These are phyloP conservation scores for Diachrysia chrysitis DNA, from an alignment of 2,888 invertebrate genomes.

Conservation along the genomic window DNA sequence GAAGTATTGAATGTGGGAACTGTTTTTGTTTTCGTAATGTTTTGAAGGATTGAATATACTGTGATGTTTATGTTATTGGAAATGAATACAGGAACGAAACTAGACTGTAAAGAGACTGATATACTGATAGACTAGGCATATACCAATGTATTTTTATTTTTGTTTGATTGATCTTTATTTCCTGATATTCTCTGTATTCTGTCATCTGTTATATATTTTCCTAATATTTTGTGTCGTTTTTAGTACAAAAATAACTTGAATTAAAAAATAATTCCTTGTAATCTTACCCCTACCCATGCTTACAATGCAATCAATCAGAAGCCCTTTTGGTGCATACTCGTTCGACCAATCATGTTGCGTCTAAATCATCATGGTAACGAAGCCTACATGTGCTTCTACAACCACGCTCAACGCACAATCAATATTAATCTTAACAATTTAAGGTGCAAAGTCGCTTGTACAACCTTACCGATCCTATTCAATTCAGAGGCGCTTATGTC, in stretches of 20 bases:
- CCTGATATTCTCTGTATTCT: too few relatives aligned
- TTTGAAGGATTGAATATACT: neutral
- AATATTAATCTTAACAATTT: neutral
- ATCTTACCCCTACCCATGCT: too few relatives aligned
- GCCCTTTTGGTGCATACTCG: neutral
- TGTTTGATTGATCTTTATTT: too few relatives aligned
- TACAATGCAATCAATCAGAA: too few relatives aligned
- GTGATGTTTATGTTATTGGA: neutral
- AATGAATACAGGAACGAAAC: neutral
- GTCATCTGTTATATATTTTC: too few relatives aligned
- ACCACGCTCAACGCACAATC: neutral
- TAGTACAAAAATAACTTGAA: too few relatives aligned
- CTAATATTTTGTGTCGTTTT: too few relatives aligned
- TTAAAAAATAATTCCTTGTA: too few relatives aligned
- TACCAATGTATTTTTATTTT: too few relatives aligned
- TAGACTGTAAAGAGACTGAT: too few relatives aligned
- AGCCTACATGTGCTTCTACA: neutral
- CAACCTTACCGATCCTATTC: neutral
- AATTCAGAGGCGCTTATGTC: neutral
- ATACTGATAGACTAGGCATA: too few relatives aligned
- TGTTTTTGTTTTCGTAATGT: neutral
- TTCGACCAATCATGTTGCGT: neutral
- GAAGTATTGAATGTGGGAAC: neutral
- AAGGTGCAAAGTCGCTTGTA: neutral
- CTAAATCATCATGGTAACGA: constrained; percentile 4